phyloP scores from a whole-genome alignment of 2,888 invertebrate genomes.

The Reticulitermes lucifugus region DNA sequence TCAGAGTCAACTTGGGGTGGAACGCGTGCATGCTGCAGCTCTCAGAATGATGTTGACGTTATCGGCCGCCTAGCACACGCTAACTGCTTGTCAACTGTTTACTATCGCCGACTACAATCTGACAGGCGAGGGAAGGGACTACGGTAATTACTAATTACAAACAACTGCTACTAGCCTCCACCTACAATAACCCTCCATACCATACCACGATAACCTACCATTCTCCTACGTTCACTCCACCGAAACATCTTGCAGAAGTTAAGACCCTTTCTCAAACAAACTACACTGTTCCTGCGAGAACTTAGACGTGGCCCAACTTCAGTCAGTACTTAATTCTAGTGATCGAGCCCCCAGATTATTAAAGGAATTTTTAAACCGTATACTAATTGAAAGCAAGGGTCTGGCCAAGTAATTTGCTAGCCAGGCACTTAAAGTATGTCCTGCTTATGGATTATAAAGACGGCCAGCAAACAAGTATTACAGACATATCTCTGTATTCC shows the following conservation, averaged over 20 bases:
- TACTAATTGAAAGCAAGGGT: conserved; percentile 20
- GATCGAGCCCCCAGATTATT: conserved; percentile 4
- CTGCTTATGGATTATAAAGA: neutral
- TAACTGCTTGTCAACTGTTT: conserved; percentile 36
- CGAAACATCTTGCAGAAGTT: neutral
- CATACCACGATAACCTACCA: neutral
- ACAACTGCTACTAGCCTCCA: neutral
- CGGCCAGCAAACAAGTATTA: neutral
- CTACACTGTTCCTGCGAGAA: neutral
- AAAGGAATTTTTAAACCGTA: neutral
- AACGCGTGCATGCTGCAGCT: neutral
- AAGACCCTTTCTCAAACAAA: neutral
- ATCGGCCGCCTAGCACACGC: conserved; percentile 24
- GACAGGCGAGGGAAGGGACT: neutral
- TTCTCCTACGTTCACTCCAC: neutral
- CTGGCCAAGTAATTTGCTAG: neutral
- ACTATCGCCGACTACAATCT: conserved; percentile 19
- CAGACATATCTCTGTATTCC: no score
- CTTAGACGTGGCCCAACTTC: neutral
- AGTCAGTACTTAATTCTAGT: conserved; percentile 9
- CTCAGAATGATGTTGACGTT: conserved; percentile 29
- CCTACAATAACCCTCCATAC: neutral
- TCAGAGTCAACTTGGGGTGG: no score
- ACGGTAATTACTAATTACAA: conserved; percentile 24
- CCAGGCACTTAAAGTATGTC: neutral